Evolutionary conservation across 2,888 invertebrate genomes (phyloP).

Genomic region (Eumacrocentrus americanus): DNA sequence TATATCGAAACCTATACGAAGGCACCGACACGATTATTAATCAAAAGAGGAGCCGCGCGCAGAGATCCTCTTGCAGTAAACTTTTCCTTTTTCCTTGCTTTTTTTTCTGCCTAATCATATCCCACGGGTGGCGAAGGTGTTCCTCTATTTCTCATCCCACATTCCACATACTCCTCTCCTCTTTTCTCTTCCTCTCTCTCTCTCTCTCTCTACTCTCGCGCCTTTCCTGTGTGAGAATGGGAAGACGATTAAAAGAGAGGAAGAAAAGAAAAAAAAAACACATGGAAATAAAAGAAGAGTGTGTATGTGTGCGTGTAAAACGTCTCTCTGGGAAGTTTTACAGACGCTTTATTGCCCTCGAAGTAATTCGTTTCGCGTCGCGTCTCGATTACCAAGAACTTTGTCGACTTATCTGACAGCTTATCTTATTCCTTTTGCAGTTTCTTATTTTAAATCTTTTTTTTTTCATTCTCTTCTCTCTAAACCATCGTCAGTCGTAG

Average conservation of each 20-base stretch:
- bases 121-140: conserved; percentile 23
- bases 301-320: conserved; percentile 3
- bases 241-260: not conserved
- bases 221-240: conserved; percentile 12
- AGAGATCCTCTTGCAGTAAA: conserved; percentile 12
- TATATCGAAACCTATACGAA: too few relatives aligned
- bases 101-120: conserved; percentile 21
- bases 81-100: conserved; percentile 3
- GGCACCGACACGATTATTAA: conserved; percentile 14
- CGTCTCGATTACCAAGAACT: conserved; percentile 26
- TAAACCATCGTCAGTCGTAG: conserved; percentile 25
- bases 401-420: conserved; percentile 29
- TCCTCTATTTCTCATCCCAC: conserved; percentile 19
- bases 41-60: conserved; percentile 18
- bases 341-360: conserved; percentile 20
- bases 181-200: not conserved
- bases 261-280: conserved; percentile 11
- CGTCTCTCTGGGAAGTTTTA: conserved; percentile 12
- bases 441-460: conserved; percentile 11
- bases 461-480: not conserved
- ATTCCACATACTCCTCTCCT: conserved; percentile 25
- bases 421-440: conserved; percentile 18
- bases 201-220: conserved; percentile 12
- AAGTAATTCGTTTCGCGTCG: conserved; percentile 24
- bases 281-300: not conserved